A percentile compares a stretch with the other conserved stretches of the same genome.
These are phyloP conservation scores for Tenualosa thibaudeaui DNA, from an alignment of 2,797 vertebrate species.

Conservation along the genomic window DNA sequence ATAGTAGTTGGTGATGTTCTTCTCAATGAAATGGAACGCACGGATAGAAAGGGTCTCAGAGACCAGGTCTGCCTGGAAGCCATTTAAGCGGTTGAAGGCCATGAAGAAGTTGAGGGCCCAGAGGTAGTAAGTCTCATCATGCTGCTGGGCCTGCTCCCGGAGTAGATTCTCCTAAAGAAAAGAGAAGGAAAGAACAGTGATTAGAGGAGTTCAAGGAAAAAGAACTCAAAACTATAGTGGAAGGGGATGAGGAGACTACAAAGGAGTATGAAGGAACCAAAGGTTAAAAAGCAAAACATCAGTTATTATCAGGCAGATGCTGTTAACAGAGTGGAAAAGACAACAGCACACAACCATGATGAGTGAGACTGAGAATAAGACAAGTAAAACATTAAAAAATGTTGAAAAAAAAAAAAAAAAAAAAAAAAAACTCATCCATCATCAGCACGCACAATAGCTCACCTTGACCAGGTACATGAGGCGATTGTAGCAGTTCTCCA, in stretches of 20 bases:
- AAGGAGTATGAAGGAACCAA: not conserved
- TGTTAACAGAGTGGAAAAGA: too few species aligned
- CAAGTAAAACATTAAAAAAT: too few species aligned
- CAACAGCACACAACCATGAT: too few species aligned
- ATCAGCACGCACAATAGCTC: not conserved
- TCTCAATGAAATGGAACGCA: conserved; percentile 92
- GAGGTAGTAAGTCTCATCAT: conserved; percentile 94
- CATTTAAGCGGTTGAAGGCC: conserved; percentile 90
- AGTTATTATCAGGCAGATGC: too few species aligned
- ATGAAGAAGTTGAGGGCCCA: conserved; percentile 97
- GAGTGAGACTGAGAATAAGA: too few species aligned
- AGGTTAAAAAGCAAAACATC: too few species aligned
- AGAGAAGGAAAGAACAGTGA: too few species aligned
- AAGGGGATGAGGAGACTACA: not conserved
- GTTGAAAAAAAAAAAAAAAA: too few species aligned
- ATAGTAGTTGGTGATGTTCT: conserved; percentile 93
- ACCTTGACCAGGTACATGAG: conserved; percentile 87
- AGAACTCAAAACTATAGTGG: not conserved
- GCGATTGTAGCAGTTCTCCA: conserved; percentile 94
- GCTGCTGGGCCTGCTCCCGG: conserved; percentile 87
- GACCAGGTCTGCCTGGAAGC: conserved; percentile 87
- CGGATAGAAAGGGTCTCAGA: conserved; percentile 92
- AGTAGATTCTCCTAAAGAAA: conserved; percentile 82
- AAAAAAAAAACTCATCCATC: too few species aligned
- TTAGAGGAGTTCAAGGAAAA: not conserved